Evolutionary conservation across 2,113 vertebrate species (phyloP).

Genomic region (Epinephelus fuscoguttatus): DNA sequence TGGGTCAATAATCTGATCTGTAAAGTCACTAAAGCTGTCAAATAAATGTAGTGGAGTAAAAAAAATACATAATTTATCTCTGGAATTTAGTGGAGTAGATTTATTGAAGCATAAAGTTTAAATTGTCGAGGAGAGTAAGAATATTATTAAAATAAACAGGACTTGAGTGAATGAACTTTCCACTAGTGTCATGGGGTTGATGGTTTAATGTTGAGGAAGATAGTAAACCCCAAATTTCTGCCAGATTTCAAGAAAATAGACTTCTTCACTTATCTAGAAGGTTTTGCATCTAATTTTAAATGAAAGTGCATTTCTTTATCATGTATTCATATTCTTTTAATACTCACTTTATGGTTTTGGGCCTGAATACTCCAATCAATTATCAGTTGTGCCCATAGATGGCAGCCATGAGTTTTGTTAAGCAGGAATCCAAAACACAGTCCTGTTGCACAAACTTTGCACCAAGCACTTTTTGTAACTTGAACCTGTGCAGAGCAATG

Average conservation of each 20-base stretch:
- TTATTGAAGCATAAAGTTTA: no score
- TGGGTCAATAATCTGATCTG: no score
- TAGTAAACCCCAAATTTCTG: background rate
- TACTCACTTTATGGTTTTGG: background rate
- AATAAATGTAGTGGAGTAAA: no score
- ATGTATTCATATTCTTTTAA: background rate
- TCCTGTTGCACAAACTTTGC: slow-evolving; percentile 41
- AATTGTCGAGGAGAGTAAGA: no score
- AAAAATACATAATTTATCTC: no score
- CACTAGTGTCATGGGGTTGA: no score
- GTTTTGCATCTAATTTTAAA: background rate
- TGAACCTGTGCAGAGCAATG: slow-evolving; percentile 12
- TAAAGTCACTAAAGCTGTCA: no score
- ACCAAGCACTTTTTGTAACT: slow-evolving; percentile 22
- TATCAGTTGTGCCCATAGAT: slow-evolving; percentile 66
- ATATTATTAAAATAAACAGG: no score
- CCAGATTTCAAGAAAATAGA: background rate
- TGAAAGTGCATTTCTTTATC: background rate
- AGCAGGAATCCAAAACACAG: background rate
- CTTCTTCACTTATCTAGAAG: background rate
- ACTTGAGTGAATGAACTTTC: background rate
- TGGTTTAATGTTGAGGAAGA: background rate
- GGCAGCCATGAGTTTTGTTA: slow-evolving; percentile 68
- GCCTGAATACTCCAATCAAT: background rate
- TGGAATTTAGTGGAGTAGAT: no score